Evolutionary conservation across 1,140 invertebrate species (phyloP).

Genomic region (Lepidurus packardi): DNA sequence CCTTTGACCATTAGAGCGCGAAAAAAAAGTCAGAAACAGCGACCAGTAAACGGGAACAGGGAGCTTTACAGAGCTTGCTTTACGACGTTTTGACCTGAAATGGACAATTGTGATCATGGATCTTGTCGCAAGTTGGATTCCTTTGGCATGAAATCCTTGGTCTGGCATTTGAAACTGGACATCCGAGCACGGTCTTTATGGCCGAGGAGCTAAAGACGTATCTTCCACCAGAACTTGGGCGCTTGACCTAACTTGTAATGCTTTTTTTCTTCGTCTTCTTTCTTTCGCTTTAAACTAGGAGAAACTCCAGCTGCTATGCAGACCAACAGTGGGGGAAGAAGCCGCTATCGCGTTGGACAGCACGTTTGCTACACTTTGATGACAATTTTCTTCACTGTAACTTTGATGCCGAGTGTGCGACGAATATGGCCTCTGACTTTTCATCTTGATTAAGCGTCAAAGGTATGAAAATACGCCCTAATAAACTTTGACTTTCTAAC

Average conservation of each 20-base stretch:
- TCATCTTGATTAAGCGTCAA: not conserved
- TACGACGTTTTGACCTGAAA: conserved; percentile 21
- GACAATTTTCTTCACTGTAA: not conserved
- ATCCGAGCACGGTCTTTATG: not conserved
- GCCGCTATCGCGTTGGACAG: not conserved
- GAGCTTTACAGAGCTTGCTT: conserved; percentile 4
- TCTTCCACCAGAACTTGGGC: not conserved
- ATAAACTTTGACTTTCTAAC: not conserved
- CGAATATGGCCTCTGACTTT: not conserved
- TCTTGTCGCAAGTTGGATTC: conserved; percentile 18
- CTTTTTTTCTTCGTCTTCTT: not conserved
- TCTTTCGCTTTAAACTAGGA: not conserved
- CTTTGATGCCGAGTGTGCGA: not conserved
- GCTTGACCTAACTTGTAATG: not conserved
- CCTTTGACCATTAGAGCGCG: not conserved
- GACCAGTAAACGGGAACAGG: not conserved
- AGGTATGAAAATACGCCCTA: not conserved
- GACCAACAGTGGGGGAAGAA: not conserved
- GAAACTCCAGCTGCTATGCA: conserved; percentile 21
- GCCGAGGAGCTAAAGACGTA: not conserved
- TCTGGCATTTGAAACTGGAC: not conserved
- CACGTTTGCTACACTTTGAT: not conserved
- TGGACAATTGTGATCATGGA: not conserved
- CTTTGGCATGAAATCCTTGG: not conserved
- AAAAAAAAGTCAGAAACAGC: not conserved